Conservation (phyloP, 1,140 invertebrate genomes). For the Colletes gigas region DNA sequence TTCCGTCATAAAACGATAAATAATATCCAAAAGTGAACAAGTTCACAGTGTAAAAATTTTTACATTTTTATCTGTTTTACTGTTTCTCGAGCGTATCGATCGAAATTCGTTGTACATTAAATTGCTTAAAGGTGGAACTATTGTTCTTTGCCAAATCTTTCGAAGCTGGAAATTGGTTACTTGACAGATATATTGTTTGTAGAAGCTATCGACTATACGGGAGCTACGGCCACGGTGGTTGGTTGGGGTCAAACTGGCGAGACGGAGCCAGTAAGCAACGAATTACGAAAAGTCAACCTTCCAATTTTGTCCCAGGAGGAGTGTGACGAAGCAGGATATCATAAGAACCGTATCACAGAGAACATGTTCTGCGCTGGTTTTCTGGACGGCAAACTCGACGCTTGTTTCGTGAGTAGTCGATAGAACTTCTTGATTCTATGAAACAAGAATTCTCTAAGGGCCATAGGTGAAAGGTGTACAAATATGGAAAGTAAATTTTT, state of each 20-base stretch:
- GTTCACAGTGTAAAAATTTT: no score
- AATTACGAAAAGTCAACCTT: constrained; percentile 83
- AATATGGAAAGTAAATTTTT: no score
- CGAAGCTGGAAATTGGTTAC: neutral
- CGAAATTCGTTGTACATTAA: no score
- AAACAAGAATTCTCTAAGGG: neutral
- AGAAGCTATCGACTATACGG: constrained; percentile 83
- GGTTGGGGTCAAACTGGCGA: constrained; percentile 89
- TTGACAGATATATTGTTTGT: neutral
- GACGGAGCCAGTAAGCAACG: constrained; percentile 83
- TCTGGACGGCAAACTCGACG: constrained; percentile 86
- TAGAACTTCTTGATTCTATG: neutral
- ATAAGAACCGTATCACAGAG: constrained; percentile 83
- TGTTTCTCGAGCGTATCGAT: neutral
- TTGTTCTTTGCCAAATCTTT: neutral
- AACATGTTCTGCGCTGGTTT: constrained; percentile 91
- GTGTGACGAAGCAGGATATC: constrained; percentile 82
- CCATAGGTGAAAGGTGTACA: no score
- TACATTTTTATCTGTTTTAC: neutral
- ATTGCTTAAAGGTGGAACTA: no score
- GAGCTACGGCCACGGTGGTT: constrained; percentile 85
- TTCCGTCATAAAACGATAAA: no score
- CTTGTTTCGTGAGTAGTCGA: constrained; percentile 84
- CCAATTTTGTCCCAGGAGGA: constrained; percentile 84
- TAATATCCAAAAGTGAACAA: no score